phyloP scores from a whole-genome alignment of 1,140 invertebrate species.

The Nymphalis io region DNA sequence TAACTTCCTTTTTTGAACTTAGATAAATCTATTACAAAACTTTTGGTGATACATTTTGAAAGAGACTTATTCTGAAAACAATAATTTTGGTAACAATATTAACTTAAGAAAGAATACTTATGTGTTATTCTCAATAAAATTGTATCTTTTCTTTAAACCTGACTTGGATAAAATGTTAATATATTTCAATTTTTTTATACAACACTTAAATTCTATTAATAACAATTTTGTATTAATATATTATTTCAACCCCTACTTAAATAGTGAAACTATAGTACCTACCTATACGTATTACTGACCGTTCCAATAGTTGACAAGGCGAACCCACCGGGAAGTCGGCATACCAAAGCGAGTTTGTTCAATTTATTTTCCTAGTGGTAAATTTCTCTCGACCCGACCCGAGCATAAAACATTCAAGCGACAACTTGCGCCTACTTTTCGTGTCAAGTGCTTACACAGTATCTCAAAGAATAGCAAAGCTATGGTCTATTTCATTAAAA shows the following conservation, averaged over 20 bases:
- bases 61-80: no score
- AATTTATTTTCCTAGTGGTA: conserved; percentile 40
- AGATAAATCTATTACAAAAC: background rate
- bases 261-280: conserved; percentile 4
- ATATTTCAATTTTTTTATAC: no score
- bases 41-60: background rate
- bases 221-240: background rate
- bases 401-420: conserved; percentile 41
- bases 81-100: no score
- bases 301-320: conserved; percentile 17
- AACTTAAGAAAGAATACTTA: no score
- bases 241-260: background rate
- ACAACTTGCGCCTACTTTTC: conserved; percentile 40
- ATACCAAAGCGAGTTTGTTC: conserved; percentile 32
- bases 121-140: no score
- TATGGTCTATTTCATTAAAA: conserved; percentile 21
- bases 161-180: no score
- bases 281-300: conserved; percentile 25
- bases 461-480: conserved; percentile 27
- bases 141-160: no score
- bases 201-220: no score
- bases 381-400: conserved; percentile 35
- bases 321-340: conserved; percentile 11
- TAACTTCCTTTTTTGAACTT: background rate
- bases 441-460: conserved; percentile 36